Evolutionary conservation across 2,797 vertebrate species (phyloP), one percentile per base, ranked within the genome.

Genomic region (Scolopax rusticola): DNA sequence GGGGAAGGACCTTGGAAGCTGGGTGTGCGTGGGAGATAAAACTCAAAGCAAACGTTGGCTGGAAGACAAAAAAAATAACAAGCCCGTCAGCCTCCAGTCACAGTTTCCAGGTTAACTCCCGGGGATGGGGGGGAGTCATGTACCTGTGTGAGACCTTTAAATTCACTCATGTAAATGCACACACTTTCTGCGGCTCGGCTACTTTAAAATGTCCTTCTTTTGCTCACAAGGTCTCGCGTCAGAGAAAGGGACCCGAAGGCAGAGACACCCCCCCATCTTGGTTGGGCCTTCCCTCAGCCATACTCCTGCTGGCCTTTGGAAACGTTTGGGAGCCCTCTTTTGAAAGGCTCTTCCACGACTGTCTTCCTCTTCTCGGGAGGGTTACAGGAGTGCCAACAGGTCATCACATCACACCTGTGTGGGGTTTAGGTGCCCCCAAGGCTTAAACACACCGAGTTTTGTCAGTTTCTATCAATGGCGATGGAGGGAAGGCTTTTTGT

Each of bases 291-390:
- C n/a, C 15, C 3, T 15, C 59, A n/a, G 38, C n/a, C 45, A 0
- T 17, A 36, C 0, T 8, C 40, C 40, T 41, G 11, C 40, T 40
- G 38, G 1, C 2, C 0, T 28, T 11, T 15, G 3, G 51, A 19
- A 69, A n/a, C 1, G 0, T 19, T 6, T 16, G 28, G 12, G 13
- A 63, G 20, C 25, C 9, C 20, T 27, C 12, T 20, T 33, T 21
- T 1, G 51, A 61, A 74, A 32, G 28, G 25, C 17, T 9, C 11
- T 51, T n/a, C 32, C 24, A 9, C 0, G 0, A 1, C 25, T n/a
- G 15, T 41, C 15, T 16, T 41, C 16, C 1, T 50, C 57, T 45
- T 60, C 21, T 33, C 12, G 10, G 12, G 2, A 54, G 41, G 6
- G n/a, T 43, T n/a, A 3, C 5, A 36, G 36, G 36, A 36, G 36